Conservation (phyloP, 2,888 invertebrate genomes). For the Drosophila setosimentum region DNA sequence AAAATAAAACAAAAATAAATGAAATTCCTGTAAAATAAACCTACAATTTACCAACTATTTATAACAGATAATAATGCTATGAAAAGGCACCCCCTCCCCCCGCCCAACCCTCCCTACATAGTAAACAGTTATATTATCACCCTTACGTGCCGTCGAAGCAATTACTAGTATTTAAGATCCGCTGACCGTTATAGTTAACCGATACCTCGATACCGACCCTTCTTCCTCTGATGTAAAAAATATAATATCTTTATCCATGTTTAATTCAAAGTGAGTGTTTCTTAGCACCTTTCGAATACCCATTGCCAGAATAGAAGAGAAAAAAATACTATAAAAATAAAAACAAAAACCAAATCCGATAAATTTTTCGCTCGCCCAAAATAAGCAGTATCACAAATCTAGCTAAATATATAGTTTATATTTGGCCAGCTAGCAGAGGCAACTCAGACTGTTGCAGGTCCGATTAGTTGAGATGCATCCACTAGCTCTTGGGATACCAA, state of each 20-base stretch:
- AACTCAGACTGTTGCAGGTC: conserved; percentile 18
- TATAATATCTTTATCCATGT: conserved; percentile 15
- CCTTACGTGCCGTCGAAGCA: conserved; percentile 79
- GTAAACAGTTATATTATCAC: conserved; percentile 28
- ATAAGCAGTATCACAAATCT: conserved; percentile 65
- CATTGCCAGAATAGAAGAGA: conserved; percentile 10
- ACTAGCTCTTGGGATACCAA: background rate
- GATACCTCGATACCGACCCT: conserved; percentile 39
- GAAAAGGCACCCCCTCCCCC: background rate
- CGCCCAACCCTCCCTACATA: conserved; percentile 4
- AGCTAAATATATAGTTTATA: conserved; percentile 50
- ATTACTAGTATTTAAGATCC: conserved; percentile 81
- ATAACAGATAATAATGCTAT: conserved; percentile 42
- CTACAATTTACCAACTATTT: conserved; percentile 55
- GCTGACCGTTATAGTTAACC: conserved; percentile 45
- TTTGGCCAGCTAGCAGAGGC: conserved; percentile 31
- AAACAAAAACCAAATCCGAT: conserved; percentile 12
- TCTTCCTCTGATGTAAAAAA: conserved; percentile 31
- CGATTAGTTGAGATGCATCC: conserved; percentile 5
- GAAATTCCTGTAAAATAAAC: conserved; percentile 62
- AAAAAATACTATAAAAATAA: background rate
- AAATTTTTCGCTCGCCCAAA: background rate
- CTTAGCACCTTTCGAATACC: conserved; percentile 62
- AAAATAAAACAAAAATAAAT: conserved; percentile 22
- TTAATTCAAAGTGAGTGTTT: conserved; percentile 48